These are phyloP conservation scores for Vanacampus margaritifer DNA, from an alignment of 2,113 vertebrate genomes.

Conservation along the genomic window DNA sequence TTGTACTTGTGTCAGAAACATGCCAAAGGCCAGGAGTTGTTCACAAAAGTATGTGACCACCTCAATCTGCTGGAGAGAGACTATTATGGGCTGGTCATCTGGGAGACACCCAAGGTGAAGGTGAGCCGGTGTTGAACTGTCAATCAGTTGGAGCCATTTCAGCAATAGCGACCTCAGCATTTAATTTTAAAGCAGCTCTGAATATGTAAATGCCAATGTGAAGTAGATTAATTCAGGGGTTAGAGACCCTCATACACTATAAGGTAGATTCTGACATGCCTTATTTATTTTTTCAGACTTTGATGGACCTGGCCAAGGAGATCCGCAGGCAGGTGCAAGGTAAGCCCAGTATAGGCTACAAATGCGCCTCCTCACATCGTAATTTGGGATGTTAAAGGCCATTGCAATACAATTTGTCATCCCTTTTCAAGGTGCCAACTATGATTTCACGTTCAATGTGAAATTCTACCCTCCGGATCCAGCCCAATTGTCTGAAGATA, in stretches of 20 bases:
- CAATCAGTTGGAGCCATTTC: not conserved
- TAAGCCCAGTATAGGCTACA: slow-evolving; percentile 60
- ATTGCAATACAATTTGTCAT: not conserved
- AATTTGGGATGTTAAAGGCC: not conserved
- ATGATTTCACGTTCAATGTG: slow-evolving; percentile 84
- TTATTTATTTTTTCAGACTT: slow-evolving; percentile 73
- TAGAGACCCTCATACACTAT: not conserved
- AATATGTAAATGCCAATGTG: not conserved
- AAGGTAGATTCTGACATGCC: not conserved
- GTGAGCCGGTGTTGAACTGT: slow-evolving; percentile 49
- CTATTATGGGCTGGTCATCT: slow-evolving; percentile 89
- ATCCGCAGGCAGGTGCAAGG: slow-evolving; percentile 90
- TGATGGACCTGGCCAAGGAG: slow-evolving; percentile 94
- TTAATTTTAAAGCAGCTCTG: not conserved
- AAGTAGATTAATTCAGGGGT: not conserved
- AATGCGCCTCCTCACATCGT: not conserved
- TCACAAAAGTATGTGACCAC: slow-evolving; percentile 91
- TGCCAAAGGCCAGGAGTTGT: slow-evolving; percentile 89
- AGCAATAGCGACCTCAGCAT: not conserved
- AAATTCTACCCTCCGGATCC: slow-evolving; percentile 89
- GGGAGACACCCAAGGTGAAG: slow-evolving; percentile 82
- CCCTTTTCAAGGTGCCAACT: slow-evolving; percentile 54
- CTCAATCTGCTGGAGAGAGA: slow-evolving; percentile 96
- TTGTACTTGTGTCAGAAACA: slow-evolving; percentile 81
- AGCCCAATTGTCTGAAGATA: slow-evolving; percentile 94